phyloP scores from a whole-genome alignment of 2,113 vertebrate species.

The Lampris incognitus region DNA sequence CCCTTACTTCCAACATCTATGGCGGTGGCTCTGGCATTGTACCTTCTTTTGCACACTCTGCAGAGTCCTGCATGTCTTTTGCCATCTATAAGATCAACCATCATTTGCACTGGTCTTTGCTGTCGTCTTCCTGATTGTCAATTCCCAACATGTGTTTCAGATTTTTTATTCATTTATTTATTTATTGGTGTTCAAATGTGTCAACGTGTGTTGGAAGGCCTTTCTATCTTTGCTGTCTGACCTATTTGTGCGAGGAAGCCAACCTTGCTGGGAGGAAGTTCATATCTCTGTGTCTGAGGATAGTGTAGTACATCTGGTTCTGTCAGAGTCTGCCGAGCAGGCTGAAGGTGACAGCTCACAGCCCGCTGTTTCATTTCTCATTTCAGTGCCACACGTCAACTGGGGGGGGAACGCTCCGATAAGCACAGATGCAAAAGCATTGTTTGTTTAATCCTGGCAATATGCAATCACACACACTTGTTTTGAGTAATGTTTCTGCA shows the following conservation, averaged over 20 bases:
- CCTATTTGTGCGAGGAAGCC: background rate
- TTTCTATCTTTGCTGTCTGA: background rate
- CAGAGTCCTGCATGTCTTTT: background rate
- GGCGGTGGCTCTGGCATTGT: background rate
- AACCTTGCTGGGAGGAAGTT: slow-evolving; percentile 18
- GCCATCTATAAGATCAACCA: background rate
- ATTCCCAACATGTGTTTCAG: slow-evolving; percentile 1
- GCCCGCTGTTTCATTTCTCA: slow-evolving; percentile 38
- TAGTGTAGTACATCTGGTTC: slow-evolving; percentile 51
- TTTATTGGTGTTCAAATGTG: too few relatives aligned
- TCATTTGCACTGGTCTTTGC: background rate
- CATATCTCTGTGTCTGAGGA: slow-evolving; percentile 22
- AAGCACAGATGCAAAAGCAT: slow-evolving; percentile 52
- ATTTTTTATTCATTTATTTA: background rate
- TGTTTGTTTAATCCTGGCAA: slow-evolving; percentile 64
- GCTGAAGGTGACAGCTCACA: slow-evolving; percentile 47
- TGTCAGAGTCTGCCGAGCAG: slow-evolving; percentile 34
- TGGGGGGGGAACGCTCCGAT: slow-evolving; percentile 52
- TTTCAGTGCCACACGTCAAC: slow-evolving; percentile 20
- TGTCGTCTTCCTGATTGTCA: background rate
- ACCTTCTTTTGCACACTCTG: slow-evolving; percentile 2
- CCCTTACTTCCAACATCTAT: too few relatives aligned
- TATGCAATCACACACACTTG: slow-evolving; percentile 50
- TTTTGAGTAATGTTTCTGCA: slow-evolving; percentile 64
- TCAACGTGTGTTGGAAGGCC: background rate